Evolutionary conservation across 2,113 vertebrate species (phyloP), one percentile per base, ranked within the genome.

Genomic region (Ammodytes marinus): DNA sequence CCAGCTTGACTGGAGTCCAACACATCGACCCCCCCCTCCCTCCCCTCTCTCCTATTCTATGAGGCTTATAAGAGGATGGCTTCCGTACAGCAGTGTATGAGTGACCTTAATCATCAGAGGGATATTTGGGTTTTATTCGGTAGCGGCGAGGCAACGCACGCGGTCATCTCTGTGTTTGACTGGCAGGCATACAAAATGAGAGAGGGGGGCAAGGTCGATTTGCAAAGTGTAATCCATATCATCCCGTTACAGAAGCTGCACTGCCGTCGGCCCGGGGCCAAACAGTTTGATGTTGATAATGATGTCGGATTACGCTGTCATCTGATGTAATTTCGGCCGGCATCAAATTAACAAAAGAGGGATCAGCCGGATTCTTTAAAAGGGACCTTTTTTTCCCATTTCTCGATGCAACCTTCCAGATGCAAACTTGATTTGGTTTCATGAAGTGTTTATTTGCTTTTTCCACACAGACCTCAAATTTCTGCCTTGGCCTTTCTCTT

Each of bases 71-170:
- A 66, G 77, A 87, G 87, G 79, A 80, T 68, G 83, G 83, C 79
- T 86, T 87, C 65, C 80, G 86, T 80, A 63, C 61, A 89, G 79
- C 87, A 83, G 84, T 69, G 83, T 86, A 86, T 79, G 86, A 89
- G 83, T 95, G 94, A 95, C 94, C 94, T 95, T 95, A 95, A 94
- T 94, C 92, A 94, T 93, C 89, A 80, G 85, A 85, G 82, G 88
- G 88, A 90, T 92, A 93, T 95, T 94, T 90, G 85, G 87, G 84
- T 89, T 93, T 91, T 92, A 89, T 88, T 92, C 79, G 64, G 81
- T 74, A 75, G 74, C 57, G 35, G 46, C 27, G 27, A 74, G 80
- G 84, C 55, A 15, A 84, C 84, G 53, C 86, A 85, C 4, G 57
- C 73, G 76, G 86, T 79, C 91, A 91, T 86, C 82, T 6, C 77